These are phyloP conservation scores for Crocallis elinguaria DNA, from an alignment of 2,888 invertebrate genomes.

Conservation along the genomic window DNA sequence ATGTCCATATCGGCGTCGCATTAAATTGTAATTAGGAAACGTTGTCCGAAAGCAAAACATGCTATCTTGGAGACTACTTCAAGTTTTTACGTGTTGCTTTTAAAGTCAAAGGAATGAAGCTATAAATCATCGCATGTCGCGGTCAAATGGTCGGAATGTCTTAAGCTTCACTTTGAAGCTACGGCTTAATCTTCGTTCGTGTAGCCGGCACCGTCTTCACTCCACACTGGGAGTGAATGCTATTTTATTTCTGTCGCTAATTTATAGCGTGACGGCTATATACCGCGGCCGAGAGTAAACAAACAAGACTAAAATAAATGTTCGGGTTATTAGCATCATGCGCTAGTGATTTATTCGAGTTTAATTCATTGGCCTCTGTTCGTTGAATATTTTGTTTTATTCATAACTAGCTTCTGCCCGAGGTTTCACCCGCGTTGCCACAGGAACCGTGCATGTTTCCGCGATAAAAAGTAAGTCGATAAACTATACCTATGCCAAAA, in stretches of 20 bases:
- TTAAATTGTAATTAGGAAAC: conserved; percentile 17
- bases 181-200: conserved; percentile 34
- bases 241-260: conserved; percentile 71
- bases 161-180: conserved; percentile 29
- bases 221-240: conserved; percentile 50
- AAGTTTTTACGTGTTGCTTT: conserved; percentile 11
- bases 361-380: conserved; percentile 21
- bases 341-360: conserved; percentile 41
- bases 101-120: conserved; percentile 11
- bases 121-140: conserved; percentile 25
- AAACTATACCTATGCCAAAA: too few species aligned
- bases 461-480: too few species aligned
- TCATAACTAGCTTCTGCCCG: not conserved
- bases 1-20: not conserved
- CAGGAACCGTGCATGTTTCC: too few species aligned
- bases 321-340: conserved; percentile 43
- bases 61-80: conserved; percentile 3
- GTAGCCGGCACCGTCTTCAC: conserved; percentile 57
- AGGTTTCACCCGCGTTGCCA: too few species aligned
- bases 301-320: conserved; percentile 47
- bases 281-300: conserved; percentile 42
- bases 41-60: conserved; percentile 2
- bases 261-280: conserved; percentile 60
- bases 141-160: conserved; percentile 18
- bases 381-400: conserved; percentile 10